phyloP scores from a whole-genome alignment of 2,113 vertebrate species.

The Ginglymostoma cirratum region DNA sequence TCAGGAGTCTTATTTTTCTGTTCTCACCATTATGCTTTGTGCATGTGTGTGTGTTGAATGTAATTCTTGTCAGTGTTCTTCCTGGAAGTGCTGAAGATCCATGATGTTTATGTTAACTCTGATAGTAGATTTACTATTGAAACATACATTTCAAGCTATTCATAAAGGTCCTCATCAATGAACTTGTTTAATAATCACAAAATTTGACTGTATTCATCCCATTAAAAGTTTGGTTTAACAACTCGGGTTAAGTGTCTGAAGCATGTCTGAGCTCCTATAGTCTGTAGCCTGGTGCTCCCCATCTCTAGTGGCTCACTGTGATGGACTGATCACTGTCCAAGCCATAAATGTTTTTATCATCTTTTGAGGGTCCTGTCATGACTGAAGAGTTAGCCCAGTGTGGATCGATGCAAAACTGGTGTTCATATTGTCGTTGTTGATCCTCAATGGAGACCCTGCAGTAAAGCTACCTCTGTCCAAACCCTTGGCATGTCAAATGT shows the following conservation, averaged over 20 bases:
- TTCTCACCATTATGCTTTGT: too few species aligned
- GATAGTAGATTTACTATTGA: not conserved
- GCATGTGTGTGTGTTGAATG: not conserved
- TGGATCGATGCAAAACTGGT: not conserved
- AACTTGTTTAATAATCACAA: not conserved
- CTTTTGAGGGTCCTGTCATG: not conserved
- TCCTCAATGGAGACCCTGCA: not conserved
- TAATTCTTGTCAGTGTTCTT: not conserved
- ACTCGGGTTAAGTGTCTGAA: not conserved
- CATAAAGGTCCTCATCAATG: not conserved
- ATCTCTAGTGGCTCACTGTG: not conserved
- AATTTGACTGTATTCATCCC: not conserved
- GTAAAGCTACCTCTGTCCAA: not conserved
- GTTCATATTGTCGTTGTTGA: not conserved
- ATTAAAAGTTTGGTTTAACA: not conserved
- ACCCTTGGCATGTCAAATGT: not conserved
- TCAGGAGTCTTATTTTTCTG: too few species aligned
- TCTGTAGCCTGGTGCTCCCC: not conserved
- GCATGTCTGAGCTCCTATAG: not conserved
- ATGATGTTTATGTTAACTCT: not conserved
- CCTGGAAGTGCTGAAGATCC: not conserved
- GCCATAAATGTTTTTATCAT: not conserved
- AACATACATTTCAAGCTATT: not conserved
- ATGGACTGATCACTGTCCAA: not conserved
- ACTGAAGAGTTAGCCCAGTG: not conserved